Conservation (phyloP, 2,797 vertebrate species). For the Steatocranus sp. region DNA sequence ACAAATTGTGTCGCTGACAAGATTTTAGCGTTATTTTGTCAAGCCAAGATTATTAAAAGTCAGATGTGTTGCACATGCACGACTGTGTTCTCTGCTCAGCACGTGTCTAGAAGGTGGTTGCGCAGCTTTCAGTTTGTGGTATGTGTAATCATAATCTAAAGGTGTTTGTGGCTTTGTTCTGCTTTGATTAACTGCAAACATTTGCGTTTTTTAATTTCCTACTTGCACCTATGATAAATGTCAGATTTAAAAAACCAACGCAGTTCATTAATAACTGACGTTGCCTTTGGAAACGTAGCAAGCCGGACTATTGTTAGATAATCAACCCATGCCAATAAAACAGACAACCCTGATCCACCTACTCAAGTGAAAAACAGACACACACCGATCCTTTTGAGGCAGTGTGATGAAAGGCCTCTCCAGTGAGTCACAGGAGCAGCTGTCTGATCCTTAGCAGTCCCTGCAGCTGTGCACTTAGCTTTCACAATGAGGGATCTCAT, state of each 20-base stretch:
- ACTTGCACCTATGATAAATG: neutral
- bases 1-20: neutral
- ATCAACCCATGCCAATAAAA: neutral
- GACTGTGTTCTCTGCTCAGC: neutral
- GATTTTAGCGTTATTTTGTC: neutral
- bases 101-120: neutral
- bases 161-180: neutral
- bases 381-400: constrained; percentile 50
- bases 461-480: constrained; percentile 61
- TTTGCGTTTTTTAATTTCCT: accelerated
- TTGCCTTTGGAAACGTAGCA: neutral
- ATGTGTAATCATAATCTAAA: neutral
- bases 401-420: constrained; percentile 60
- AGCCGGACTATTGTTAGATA: neutral
- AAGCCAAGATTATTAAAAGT: neutral
- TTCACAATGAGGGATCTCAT: constrained; percentile 55
- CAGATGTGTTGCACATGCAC: neutral
- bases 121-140: neutral
- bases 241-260: neutral
- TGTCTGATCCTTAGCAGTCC: constrained; percentile 51
- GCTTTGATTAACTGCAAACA: neutral
- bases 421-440: constrained; percentile 67
- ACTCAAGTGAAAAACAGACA: constrained; percentile 9
- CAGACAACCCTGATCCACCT: neutral
- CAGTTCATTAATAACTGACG: neutral